phyloP scores from a whole-genome alignment of 2,888 invertebrate genomes.

The Prenolepis imparis region DNA sequence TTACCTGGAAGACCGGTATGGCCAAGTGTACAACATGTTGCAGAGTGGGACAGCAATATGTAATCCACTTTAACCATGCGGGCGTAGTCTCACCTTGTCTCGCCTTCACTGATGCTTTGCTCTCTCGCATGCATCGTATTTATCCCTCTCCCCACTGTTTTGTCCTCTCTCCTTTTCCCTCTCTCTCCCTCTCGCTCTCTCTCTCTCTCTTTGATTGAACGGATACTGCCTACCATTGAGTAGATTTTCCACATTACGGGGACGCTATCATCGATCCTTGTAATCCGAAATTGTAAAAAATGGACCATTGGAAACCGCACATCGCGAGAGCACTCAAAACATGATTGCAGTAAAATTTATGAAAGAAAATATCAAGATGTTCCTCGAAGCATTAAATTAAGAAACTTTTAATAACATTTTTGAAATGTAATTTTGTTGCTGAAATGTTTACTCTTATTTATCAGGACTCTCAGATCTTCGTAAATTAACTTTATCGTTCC shows the following conservation, averaged over 20 bases:
- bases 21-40: slow-evolving; percentile 74
- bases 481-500: background rate
- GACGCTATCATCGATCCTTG: slow-evolving; percentile 25
- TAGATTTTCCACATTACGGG: slow-evolving; percentile 34
- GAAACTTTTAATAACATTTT: background rate
- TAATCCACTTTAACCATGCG: slow-evolving; percentile 83
- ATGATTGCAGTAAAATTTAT: background rate
- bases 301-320: background rate
- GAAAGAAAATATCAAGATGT: background rate
- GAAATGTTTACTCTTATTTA: background rate
- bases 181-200: slow-evolving; percentile 2
- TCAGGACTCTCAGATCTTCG: background rate
- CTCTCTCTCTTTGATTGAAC: background rate
- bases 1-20: slow-evolving; percentile 78
- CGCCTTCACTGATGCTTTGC: slow-evolving; percentile 13
- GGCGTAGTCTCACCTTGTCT: slow-evolving; percentile 52
- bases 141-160: slow-evolving; percentile 23
- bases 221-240: slow-evolving; percentile 3
- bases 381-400: background rate
- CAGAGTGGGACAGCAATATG: slow-evolving; percentile 76
- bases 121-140: slow-evolving; percentile 23
- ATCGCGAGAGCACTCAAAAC: background rate
- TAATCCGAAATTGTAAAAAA: slow-evolving; percentile 3
- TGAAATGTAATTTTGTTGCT: background rate
- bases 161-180: background rate